These are phyloP conservation scores for Orchestia grillus DNA, from an alignment of 1,140 invertebrate genomes.

Conservation along the genomic window DNA sequence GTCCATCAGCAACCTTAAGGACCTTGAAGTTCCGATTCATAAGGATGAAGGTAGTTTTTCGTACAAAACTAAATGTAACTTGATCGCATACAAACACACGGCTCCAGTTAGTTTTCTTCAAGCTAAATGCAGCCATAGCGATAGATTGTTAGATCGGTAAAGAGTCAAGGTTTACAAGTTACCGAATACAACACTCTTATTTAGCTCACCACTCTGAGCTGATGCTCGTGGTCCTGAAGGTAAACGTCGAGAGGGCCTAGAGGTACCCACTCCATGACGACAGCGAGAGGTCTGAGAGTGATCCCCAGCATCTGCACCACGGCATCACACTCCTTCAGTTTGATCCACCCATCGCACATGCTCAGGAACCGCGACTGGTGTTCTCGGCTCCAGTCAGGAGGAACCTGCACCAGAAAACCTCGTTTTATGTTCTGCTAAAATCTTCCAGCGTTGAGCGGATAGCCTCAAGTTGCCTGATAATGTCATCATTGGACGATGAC, in stretches of 20 bases:
- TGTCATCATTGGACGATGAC: no score
- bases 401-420: not conserved
- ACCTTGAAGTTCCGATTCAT: no score
- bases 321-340: slow-evolving; percentile 82
- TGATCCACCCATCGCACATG: not conserved
- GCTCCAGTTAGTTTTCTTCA: no score
- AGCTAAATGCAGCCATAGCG: no score
- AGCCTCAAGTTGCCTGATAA: no score
- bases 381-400: not conserved
- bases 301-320: slow-evolving; percentile 89
- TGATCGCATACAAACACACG: no score
- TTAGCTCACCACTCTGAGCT: not conserved
- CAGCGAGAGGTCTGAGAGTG: slow-evolving; percentile 81
- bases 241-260: slow-evolving; percentile 84
- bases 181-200: not conserved
- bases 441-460: no score
- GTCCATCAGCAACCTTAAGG: no score
- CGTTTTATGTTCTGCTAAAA: not conserved
- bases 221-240: slow-evolving; percentile 79
- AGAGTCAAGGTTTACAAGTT: no score
- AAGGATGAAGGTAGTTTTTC: no score
- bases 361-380: not conserved
- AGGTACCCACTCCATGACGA: slow-evolving; percentile 85
- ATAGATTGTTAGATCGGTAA: no score
- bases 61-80: no score